Base-by-base conservation (phyloP, 2,888 invertebrate genomes). In the Stenotaenia linearis region DNA sequence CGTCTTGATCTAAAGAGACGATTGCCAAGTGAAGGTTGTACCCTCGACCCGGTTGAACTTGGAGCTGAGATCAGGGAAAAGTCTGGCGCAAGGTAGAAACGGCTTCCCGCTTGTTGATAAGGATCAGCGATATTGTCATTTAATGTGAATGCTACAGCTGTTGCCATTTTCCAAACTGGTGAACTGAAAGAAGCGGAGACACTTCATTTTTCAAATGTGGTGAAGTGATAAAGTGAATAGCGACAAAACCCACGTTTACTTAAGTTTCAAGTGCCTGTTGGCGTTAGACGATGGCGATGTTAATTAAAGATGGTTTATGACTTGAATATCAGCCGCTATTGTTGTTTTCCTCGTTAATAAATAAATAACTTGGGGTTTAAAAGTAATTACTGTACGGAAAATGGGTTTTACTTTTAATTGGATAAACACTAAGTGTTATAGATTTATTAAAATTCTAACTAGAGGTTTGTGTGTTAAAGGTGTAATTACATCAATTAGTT, bases 61-160 rank as follows among this genome's bases (percentile, higher is more conserved):
- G 69, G 7, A 69, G 28, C 12, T 6, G 25, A 69, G 61, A 2
- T 15, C 56, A 21, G n/a, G 69, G 69, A 10, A 28, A 28, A 69
- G 23, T 69, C 69, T 23, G 25, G 69, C 25, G 28, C 9, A 28
- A 69, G 69, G 25, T 69, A 69, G 69, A 69, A 28, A 28, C 12
- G 69, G 69, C 25, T 69, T 69, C 28, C 28, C 69, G 69, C 9
- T 12, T n/a, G 25, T 69, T 25, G 69, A 69, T 69, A 69, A 69
- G 69, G 69, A 69, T 69, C 69, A 69, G n/a, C 69, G 69, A 69
- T 69, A 69, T 69, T 69, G 69, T 69, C 69, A 69, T 69, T 69
- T 69, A 69, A 69, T 69, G 69, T 69, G 69, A 69, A 69, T 69
- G 69, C 69, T 69, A 69, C 69, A 69, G 69, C 69, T 69, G 69